Percentiles rank a stretch among this genome's conserved stretches.
Conservation (phyloP, 2,888 invertebrate species). For the Morpho deidamia region DNA sequence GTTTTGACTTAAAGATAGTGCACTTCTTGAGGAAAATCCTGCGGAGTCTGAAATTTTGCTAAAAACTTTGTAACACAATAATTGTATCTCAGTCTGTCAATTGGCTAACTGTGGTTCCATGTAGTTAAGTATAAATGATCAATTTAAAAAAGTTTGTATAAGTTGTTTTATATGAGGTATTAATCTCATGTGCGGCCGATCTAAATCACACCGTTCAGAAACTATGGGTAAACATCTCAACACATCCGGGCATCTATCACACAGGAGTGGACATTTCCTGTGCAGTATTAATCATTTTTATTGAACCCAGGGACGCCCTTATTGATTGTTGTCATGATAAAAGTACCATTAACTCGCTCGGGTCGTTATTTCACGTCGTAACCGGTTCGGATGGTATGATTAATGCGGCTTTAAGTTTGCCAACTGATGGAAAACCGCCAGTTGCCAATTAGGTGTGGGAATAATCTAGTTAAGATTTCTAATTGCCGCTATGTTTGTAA, state of each 20-base stretch:
- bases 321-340: conserved; percentile 60
- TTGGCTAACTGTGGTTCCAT: too few relatives aligned
- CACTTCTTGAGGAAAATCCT: too few relatives aligned
- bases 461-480: conserved; percentile 1
- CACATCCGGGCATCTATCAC: conserved; percentile 45
- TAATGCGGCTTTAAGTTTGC: conserved; percentile 14
- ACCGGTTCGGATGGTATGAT: conserved; percentile 13
- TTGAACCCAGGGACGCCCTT: conserved; percentile 49
- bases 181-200: neutral
- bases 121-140: too few relatives aligned
- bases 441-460: neutral
- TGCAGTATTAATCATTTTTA: conserved; percentile 62
- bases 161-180: too few relatives aligned
- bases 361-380: conserved; percentile 21
- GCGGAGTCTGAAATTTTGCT: too few relatives aligned
- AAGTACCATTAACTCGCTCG: conserved; percentile 49
- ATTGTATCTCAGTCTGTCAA: too few relatives aligned
- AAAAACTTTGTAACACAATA: too few relatives aligned
- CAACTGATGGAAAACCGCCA: neutral
- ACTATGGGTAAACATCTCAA: conserved; percentile 20
- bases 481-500: neutral
- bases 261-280: conserved; percentile 41
- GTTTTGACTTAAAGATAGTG: too few relatives aligned
- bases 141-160: too few relatives aligned
- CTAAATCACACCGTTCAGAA: neutral